Percentiles rank a stretch among this genome's conserved stretches.
These are phyloP conservation scores for Triplophysa rosa DNA, from an alignment of 2,113 vertebrate genomes.

Conservation along the genomic window DNA sequence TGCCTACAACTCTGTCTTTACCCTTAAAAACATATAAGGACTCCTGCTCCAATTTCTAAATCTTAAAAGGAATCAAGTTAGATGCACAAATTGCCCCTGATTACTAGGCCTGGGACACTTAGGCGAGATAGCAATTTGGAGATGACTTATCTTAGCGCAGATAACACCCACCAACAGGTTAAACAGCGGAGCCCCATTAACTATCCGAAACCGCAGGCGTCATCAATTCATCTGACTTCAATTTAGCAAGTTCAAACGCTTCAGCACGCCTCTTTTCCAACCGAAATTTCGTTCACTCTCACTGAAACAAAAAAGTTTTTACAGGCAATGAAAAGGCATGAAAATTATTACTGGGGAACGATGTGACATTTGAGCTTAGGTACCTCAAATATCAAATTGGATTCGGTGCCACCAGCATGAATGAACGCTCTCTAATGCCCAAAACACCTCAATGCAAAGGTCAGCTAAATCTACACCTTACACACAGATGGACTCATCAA, in stretches of 20 bases:
- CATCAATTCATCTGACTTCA: slow-evolving; percentile 28
- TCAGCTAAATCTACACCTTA: slow-evolving; percentile 9
- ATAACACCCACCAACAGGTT: slow-evolving; percentile 27
- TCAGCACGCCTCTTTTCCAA: slow-evolving; percentile 17
- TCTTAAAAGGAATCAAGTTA: slow-evolving; percentile 16
- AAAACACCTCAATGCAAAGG: slow-evolving; percentile 8
- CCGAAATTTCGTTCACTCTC: neutral
- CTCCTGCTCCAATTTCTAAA: slow-evolving; percentile 13
- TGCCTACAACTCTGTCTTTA: slow-evolving; percentile 12
- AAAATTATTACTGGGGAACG: slow-evolving; percentile 24
- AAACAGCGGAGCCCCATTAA: slow-evolving; percentile 38
- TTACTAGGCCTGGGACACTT: slow-evolving; percentile 4
- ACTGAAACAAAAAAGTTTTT: slow-evolving; percentile 6
- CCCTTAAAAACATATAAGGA: slow-evolving; percentile 2
- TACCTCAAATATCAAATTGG: slow-evolving; percentile 22
- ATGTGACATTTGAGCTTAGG: slow-evolving; percentile 36
- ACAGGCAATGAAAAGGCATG: slow-evolving; percentile 15
- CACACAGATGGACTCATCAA: neutral
- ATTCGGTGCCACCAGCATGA: neutral
- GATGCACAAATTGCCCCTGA: slow-evolving; percentile 31
- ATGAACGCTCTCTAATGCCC: neutral
- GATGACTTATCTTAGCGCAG: slow-evolving; percentile 35
- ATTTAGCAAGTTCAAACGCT: slow-evolving; percentile 44
- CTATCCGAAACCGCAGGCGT: neutral
- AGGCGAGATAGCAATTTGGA: slow-evolving; percentile 12